Base-by-base conservation (phyloP, 2,888 invertebrate genomes). In the Stenolophus ochropezus region DNA sequence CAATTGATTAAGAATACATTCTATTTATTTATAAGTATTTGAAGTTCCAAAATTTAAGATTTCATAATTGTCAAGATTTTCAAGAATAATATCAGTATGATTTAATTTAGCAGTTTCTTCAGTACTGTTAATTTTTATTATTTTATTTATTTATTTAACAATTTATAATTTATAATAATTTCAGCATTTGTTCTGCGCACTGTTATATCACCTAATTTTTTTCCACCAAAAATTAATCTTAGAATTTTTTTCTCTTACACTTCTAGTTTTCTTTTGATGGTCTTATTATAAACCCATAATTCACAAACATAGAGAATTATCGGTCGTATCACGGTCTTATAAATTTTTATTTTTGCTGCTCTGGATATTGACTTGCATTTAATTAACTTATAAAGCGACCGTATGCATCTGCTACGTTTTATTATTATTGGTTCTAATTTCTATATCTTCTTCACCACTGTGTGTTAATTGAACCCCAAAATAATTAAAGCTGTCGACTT, bases 31-130 rank as follows among this genome's bases (percentile, higher is more conserved):
- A n/a, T n/a, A n/a, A n/a, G n/a, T n/a, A n/a, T n/a, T n/a, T n/a
- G n/a, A n/a, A n/a, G n/a, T n/a, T n/a, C 42, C 4, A 80, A 3
- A 14, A 21, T 49, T 74, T 47, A 47, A 42, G 6, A 74, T 49
- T 11, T 61, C 61, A 21, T 61, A 61, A 20, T 61, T 18, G 16
- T 18, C 3, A 4, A 61, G 16, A 14, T 61, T 11, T 11, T 80
- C 61, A 18, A 61, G 4, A 61, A 18, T 20, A 18, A 61, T 5
- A 8, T 61, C 61, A 11, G 4, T 18, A 61, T 61, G 61, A 21
- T 61, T 20, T 8, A 61, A 61, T 20, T 61, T 18, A 20, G 16
- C 14, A 3, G 2, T 20, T 20, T 61, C 21, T 61, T 61, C 61
- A 18, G 5, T 20, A 61, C 4, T 61, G 16, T 61, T 61, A 18